Conservation (phyloP, 2,888 invertebrate genomes). For the Platypus cylindrus region DNA sequence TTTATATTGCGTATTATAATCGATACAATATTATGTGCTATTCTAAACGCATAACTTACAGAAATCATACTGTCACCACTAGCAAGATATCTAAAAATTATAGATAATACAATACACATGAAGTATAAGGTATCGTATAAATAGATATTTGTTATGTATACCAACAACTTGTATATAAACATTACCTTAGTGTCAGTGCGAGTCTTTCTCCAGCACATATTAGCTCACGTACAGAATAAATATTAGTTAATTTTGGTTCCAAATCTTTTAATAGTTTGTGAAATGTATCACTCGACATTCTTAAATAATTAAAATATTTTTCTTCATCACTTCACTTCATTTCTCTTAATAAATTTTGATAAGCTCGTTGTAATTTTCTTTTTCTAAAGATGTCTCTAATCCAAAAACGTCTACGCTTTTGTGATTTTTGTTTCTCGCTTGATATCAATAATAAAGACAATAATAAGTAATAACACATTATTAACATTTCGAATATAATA, state of each 20-base stretch:
- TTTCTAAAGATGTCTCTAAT: too few species aligned
- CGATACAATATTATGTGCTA: slow-evolving; percentile 3
- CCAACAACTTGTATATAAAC: neutral
- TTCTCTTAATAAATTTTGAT: slow-evolving; percentile 3
- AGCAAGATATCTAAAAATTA: slow-evolving; percentile 3
- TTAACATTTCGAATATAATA: too few species aligned
- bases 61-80: slow-evolving; percentile 7
- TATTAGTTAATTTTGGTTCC: slow-evolving; percentile 1
- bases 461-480: too few species aligned
- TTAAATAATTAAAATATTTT: slow-evolving; percentile 2
- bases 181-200: slow-evolving; percentile 6
- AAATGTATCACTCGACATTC: slow-evolving; percentile 2
- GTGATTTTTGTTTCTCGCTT: too few species aligned
- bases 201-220: slow-evolving; percentile 6
- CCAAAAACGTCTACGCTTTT: too few species aligned
- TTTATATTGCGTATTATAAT: slow-evolving; percentile 4
- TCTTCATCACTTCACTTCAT: slow-evolving; percentile 1
- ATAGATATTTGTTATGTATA: neutral
- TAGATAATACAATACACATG: neutral
- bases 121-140: neutral
- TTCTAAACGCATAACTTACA: slow-evolving; percentile 5
- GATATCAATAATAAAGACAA: too few species aligned
- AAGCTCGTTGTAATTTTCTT: slow-evolving; percentile 1
- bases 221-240: slow-evolving; percentile 2
- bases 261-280: slow-evolving; percentile 1